Base-by-base conservation (phyloP, 2,113 vertebrate species). In the Chaetodon trifascialis region DNA sequence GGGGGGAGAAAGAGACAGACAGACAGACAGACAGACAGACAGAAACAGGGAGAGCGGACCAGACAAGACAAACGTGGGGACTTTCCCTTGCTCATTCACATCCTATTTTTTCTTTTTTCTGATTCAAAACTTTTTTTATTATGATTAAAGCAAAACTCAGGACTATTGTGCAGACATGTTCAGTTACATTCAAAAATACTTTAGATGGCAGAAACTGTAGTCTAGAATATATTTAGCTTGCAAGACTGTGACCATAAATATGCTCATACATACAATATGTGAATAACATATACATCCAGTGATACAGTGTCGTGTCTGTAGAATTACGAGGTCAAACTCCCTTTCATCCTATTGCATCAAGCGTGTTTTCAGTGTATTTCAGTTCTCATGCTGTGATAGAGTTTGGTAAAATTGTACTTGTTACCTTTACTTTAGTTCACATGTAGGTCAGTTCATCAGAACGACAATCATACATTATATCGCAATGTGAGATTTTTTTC, bases 41-140 rank as follows among this genome's bases (percentile, higher is more conserved):
- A 76, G 36, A 85, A 80, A 90, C 47, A 74, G 64, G 69, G 62
- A 77, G 34, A 77, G 62, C 51, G 72, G 62, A 83, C 75, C 44
- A 84, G 67, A 79, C 51, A 49, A 76, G 59, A 47, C 64, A 51
- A 56, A 85, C 73, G 42, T n/a, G 47, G 90, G 92, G 90, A 89
- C 64, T 93, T 92, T 88, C 91, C 88, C 80, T 69, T 15, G 6
- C 64, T 66, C 44, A 17, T 40, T 82, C 54, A 72, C 19, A 62
- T 63, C 58, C 74, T 75, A n/a, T n/a, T 40, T 40, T 7, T 40
- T 49, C 36, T 38, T 44, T 59, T 19, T 25, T 47, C 3, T 25
- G 44, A 36, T 38, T 38, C 30, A 55, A 60, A 54, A 16, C 11
- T 2, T 23, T 30, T 44, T 62, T 23, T 47, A 7, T 52, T 17